Conservation (phyloP, 1,140 invertebrate genomes). For the Campoletis sonorensis region DNA sequence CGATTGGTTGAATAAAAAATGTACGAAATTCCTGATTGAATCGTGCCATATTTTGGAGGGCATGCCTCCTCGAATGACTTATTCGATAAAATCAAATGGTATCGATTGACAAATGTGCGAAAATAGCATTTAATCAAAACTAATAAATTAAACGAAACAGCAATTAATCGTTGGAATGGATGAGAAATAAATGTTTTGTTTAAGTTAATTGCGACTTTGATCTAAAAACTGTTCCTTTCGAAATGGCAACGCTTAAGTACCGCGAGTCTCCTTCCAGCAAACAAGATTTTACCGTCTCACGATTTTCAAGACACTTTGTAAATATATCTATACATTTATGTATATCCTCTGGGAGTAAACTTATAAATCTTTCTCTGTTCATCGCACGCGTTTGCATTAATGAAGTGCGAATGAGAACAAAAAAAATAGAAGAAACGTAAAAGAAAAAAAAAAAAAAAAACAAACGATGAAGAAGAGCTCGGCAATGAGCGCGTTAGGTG, state of each 20-base stretch:
- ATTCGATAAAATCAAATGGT: too few relatives aligned
- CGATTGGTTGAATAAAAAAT: too few relatives aligned
- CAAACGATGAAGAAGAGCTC: neutral
- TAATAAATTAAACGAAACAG: neutral
- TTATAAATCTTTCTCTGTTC: conserved; percentile 19
- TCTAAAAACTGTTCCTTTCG: neutral
- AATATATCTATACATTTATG: neutral
- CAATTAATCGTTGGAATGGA: neutral
- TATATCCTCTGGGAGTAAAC: neutral
- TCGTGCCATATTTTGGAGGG: too few relatives aligned
- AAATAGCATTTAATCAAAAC: neutral
- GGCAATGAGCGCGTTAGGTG: neutral
- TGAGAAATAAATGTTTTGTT: too few relatives aligned
- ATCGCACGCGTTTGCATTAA: conserved; percentile 29
- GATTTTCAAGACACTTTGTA: neutral
- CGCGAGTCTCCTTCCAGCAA: too few relatives aligned
- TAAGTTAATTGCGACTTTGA: neutral
- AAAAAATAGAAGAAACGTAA: neutral
- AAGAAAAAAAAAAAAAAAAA: neutral
- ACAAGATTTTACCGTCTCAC: conserved; percentile 1
- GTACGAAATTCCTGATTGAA: too few relatives aligned
- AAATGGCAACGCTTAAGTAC: neutral
- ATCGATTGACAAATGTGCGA: too few relatives aligned
- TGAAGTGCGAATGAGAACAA: conserved; percentile 38
- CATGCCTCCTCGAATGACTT: too few relatives aligned